These are phyloP conservation scores for Ptiloglossa arizonensis DNA, from an alignment of 1,140 invertebrate species.

Conservation along the genomic window DNA sequence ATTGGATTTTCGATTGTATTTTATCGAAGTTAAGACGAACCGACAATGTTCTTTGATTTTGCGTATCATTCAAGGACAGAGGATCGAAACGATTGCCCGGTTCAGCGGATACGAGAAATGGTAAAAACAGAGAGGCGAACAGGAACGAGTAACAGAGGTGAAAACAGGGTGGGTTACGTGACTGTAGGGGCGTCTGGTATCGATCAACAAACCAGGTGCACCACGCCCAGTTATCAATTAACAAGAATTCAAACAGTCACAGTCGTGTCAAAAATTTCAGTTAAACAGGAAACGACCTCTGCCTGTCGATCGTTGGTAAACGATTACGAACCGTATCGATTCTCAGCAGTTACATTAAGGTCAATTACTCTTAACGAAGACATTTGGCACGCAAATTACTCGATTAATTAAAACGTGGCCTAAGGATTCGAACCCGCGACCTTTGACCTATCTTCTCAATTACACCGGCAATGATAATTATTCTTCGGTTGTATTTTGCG, in stretches of 20 bases:
- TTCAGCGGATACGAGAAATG: neutral
- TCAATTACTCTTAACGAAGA: neutral
- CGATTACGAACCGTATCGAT: neutral
- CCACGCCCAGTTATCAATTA: conserved; percentile 76
- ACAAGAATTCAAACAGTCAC: conserved; percentile 29
- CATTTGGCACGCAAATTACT: neutral
- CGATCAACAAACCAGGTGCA: conserved; percentile 73
- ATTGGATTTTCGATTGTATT: conserved; percentile 63
- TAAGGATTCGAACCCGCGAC: neutral
- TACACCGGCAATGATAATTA: neutral
- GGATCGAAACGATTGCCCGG: conserved; percentile 26
- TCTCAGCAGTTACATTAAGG: neutral
- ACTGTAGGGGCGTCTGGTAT: conserved; percentile 66
- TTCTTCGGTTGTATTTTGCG: too few relatives aligned
- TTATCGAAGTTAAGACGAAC: conserved; percentile 10
- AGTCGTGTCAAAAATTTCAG: neutral
- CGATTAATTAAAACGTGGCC: neutral
- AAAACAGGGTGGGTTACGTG: conserved; percentile 33
- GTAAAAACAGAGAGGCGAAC: neutral
- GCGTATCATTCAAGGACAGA: too few relatives aligned
- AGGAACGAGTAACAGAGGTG: conserved; percentile 6
- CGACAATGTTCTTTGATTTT: conserved; percentile 24
- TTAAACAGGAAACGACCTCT: neutral
- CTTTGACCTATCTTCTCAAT: neutral
- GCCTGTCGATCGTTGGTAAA: too few relatives aligned